Evolutionary conservation across 2,888 invertebrate species (phyloP).

Genomic region (Stramonita haemastoma): DNA sequence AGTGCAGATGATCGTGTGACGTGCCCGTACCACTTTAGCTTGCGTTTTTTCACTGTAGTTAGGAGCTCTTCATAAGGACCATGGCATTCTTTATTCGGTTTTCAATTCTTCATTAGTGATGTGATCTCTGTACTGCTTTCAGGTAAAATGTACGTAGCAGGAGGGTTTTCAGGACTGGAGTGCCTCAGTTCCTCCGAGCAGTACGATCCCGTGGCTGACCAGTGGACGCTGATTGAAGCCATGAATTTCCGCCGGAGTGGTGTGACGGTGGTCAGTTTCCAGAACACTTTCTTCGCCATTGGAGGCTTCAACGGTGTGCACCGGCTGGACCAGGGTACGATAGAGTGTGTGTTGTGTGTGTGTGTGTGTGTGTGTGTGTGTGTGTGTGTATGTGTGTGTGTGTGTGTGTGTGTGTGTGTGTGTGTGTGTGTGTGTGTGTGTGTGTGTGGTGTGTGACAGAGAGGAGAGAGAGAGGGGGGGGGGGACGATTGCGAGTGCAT

Average conservation of each 20-base stretch:
- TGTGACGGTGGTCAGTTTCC: conserved; percentile 85
- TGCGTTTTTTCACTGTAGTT: too few species aligned
- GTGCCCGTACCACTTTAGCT: too few species aligned
- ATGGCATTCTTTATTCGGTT: too few species aligned
- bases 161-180: conserved; percentile 89
- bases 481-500: background rate
- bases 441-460: too few species aligned
- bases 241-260: conserved; percentile 88
- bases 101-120: too few species aligned
- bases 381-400: background rate
- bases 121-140: too few species aligned
- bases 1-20: too few species aligned
- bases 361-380: conserved; percentile 16
- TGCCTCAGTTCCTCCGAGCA: conserved; percentile 87
- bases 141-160: conserved; percentile 86
- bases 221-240: conserved; percentile 84
- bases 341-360: background rate
- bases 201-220: conserved; percentile 84
- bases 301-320: conserved; percentile 89
- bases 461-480: too few species aligned
- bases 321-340: conserved; percentile 83
- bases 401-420: background rate
- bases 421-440: background rate
- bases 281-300: conserved; percentile 85
- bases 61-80: too few species aligned